Percentiles rank a stretch among this genome's conserved stretches.
These are phyloP conservation scores for Neodon shergylaensis DNA, from an alignment of 2,113 vertebrate genomes.

Conservation along the genomic window DNA sequence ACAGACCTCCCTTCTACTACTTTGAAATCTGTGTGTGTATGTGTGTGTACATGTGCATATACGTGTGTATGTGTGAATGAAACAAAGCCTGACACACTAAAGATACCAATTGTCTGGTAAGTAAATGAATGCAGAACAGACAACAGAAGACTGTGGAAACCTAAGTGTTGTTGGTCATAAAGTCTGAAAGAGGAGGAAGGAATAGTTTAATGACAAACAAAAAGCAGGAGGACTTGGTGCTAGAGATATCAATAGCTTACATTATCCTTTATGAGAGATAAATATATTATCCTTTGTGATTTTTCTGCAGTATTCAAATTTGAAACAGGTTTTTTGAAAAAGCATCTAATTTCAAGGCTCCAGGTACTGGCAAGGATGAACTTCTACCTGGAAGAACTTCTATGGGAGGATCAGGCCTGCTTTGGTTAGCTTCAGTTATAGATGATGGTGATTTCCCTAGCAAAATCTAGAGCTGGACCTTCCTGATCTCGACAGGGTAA, in stretches of 20 bases:
- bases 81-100: not conserved
- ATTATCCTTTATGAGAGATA: not conserved
- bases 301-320: not conserved
- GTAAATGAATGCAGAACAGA: not conserved
- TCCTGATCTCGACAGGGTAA: rapidly evolving
- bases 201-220: not conserved
- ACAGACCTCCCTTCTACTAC: not conserved
- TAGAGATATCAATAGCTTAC: not conserved
- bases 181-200: not conserved
- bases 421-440: not conserved
- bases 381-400: not conserved
- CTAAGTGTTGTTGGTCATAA: not conserved
- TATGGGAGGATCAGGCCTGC: not conserved
- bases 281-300: not conserved
- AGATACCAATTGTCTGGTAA: not conserved
- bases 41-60: not conserved
- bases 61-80: not conserved
- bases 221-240: not conserved
- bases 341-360: not conserved
- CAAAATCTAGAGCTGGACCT: not conserved
- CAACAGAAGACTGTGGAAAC: not conserved
- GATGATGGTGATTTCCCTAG: not conserved
- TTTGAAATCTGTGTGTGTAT: not conserved
- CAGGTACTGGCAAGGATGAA: rapidly evolving
- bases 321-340: not conserved